phyloP scores from a whole-genome alignment of 2,113 vertebrate species.

The Amphiprion percula region DNA sequence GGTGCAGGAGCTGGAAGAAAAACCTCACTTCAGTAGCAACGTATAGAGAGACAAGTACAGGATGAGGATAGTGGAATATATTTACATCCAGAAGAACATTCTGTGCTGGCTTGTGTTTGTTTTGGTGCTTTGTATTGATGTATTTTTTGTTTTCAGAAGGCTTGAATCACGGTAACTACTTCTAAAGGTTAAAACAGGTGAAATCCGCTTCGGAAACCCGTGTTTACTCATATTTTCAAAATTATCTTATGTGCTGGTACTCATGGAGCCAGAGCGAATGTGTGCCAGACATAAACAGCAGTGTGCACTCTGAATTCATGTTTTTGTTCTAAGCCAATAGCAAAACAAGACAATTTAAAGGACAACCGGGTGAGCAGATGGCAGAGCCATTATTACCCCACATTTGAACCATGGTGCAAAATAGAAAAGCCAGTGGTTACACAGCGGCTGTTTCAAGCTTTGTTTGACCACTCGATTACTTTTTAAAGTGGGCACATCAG shows the following conservation, averaged over 20 bases:
- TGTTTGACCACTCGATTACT: slow-evolving; percentile 76
- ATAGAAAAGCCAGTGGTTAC: slow-evolving; percentile 62
- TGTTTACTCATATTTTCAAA: slow-evolving; percentile 22
- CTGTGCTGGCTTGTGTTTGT: neutral
- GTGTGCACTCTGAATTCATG: slow-evolving; percentile 6
- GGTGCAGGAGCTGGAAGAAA: neutral
- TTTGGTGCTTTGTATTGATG: neutral
- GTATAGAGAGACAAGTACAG: neutral
- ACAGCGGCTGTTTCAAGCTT: slow-evolving; percentile 52
- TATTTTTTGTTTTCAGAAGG: neutral
- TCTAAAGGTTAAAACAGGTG: neutral
- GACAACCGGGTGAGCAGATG: slow-evolving; percentile 66
- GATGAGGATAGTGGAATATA: neutral
- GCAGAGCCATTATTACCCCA: slow-evolving; percentile 60
- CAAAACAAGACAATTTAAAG: slow-evolving; percentile 59
- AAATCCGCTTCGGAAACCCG: neutral
- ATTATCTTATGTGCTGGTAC: neutral
- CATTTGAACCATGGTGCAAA: slow-evolving; percentile 61
- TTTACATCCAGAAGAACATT: neutral
- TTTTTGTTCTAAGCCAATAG: slow-evolving; percentile 43
- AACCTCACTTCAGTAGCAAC: neutral
- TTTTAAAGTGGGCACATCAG: slow-evolving; percentile 76
- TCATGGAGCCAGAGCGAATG: neutral
- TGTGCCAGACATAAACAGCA: slow-evolving; percentile 18
- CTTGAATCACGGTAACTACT: neutral